Evolutionary conservation across 1,140 invertebrate species (phyloP).

Genomic region (Caenorhabditis brenneri): DNA sequence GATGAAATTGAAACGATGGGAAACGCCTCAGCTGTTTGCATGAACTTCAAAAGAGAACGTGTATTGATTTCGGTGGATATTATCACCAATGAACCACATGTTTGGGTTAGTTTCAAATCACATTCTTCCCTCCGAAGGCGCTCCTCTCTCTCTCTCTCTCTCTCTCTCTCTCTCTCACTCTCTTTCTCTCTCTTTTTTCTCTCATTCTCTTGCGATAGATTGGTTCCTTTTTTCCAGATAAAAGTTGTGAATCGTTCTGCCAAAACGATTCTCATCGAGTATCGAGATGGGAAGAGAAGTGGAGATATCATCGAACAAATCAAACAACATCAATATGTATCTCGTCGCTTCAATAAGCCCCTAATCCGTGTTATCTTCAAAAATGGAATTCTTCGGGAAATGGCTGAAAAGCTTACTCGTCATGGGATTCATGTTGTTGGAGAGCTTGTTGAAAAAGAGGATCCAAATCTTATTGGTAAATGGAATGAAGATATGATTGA

Average conservation of each 20-base stretch:
- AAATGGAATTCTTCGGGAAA: slow-evolving; percentile 31
- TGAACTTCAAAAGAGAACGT: not conserved
- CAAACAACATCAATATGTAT: not conserved
- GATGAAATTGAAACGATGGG: slow-evolving; percentile 2
- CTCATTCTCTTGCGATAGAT: too few species aligned
- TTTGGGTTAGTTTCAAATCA: not conserved
- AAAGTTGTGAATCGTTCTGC: slow-evolving; percentile 15
- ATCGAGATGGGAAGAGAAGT: slow-evolving; percentile 5
- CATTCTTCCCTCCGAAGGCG: too few species aligned
- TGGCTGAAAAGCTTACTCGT: slow-evolving; percentile 45
- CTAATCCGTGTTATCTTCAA: not conserved
- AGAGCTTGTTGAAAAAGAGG: not conserved
- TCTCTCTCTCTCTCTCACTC: too few species aligned
- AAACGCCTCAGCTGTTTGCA: not conserved
- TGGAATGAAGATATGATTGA: slow-evolving; percentile 2
- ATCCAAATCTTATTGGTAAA: not conserved
- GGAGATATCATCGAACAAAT: not conserved
- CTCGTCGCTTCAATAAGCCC: not conserved
- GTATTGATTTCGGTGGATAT: not conserved
- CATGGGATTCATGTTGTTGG: slow-evolving; percentile 49
- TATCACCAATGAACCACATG: not conserved
- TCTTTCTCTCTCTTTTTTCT: too few species aligned
- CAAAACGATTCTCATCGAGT: slow-evolving; percentile 20
- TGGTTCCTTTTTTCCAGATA: not conserved
- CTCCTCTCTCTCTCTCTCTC: too few species aligned